These are phyloP conservation scores for Nemoura dubitans DNA, from an alignment of 2,888 invertebrate species.

Conservation along the genomic window DNA sequence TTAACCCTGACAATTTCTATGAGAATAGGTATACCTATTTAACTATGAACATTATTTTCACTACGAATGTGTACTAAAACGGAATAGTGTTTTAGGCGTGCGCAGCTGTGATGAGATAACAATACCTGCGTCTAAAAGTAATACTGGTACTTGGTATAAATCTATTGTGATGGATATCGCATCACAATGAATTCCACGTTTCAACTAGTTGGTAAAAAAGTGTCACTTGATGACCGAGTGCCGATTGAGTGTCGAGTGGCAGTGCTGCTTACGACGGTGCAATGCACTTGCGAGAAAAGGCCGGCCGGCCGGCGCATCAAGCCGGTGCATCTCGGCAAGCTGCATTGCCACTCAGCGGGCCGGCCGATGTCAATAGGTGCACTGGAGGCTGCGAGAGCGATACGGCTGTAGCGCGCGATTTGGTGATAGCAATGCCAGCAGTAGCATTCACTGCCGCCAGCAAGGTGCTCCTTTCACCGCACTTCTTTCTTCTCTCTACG, in stretches of 20 bases:
- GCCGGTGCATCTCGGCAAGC: not conserved
- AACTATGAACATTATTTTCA: not conserved
- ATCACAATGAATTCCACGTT: not conserved
- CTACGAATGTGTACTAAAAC: not conserved
- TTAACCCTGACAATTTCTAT: not conserved
- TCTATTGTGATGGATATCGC: not conserved
- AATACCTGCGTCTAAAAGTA: not conserved
- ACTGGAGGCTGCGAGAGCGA: not conserved
- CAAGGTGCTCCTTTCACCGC: not conserved
- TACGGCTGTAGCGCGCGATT: not conserved
- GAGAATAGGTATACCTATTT: not conserved
- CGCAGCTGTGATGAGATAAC: not conserved
- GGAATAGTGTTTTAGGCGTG: not conserved
- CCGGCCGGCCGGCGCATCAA: not conserved
- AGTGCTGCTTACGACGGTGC: not conserved
- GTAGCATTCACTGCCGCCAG: not conserved
- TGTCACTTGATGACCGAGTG: not conserved
- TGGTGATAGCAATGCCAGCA: not conserved
- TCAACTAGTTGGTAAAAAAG: not conserved
- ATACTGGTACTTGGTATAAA: not conserved
- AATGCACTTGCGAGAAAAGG: not conserved
- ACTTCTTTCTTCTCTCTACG: not conserved
- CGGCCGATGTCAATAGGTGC: not conserved
- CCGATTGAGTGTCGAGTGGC: not conserved
- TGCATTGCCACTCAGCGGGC: not conserved